Conservation (phyloP, 2,113 vertebrate species). For the Apteryx mantelli region DNA sequence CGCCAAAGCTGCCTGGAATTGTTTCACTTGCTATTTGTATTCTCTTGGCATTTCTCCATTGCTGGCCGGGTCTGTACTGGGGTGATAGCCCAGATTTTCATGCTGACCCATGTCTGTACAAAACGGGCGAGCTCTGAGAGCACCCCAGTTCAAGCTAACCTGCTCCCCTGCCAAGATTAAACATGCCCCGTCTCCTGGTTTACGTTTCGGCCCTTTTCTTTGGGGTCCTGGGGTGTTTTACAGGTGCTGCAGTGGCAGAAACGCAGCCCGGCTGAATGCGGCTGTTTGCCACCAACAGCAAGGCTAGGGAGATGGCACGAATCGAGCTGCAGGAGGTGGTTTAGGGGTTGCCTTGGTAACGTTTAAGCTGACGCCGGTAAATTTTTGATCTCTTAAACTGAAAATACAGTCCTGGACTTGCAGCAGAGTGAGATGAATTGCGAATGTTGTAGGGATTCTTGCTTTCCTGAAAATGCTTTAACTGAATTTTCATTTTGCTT, state of each 20-base stretch:
- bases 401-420: neutral
- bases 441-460: neutral
- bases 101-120: rapidly evolving
- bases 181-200: rapidly evolving
- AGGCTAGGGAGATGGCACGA: neutral
- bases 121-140: neutral
- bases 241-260: neutral
- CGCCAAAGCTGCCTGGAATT: neutral
- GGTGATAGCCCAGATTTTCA: neutral
- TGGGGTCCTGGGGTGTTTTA: neutral
- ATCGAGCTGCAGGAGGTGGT: neutral
- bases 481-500: neutral
- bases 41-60: rapidly evolving
- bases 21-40: rapidly evolving
- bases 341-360: constrained; percentile 14
- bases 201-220: neutral
- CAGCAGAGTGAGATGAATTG: neutral
- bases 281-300: neutral
- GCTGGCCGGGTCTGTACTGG: rapidly evolving
- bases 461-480: neutral
- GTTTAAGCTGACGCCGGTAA: neutral
- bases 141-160: neutral
- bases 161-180: rapidly evolving
- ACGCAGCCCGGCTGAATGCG: neutral
- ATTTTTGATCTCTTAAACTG: neutral